Evolutionary conservation across 2,888 invertebrate species (phyloP).

Genomic region (Oegoconia quadripuncta): DNA sequence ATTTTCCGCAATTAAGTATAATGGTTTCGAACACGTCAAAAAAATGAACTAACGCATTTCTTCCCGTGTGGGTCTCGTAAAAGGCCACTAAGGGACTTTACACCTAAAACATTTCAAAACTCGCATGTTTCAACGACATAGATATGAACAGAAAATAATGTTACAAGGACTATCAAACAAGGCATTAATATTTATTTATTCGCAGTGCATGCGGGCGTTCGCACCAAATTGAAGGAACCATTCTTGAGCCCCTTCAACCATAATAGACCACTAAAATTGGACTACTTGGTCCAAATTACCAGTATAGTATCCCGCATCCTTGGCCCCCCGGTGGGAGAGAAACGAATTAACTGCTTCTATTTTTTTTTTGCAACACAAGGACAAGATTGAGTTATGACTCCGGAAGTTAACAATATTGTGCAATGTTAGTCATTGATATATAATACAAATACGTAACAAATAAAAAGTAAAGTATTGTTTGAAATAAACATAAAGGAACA

Average conservation of each 20-base stretch:
- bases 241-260: constrained; percentile 57
- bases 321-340: constrained; percentile 46
- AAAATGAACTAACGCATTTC: too few relatives aligned
- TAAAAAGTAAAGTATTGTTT: too few relatives aligned
- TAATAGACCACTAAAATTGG: constrained; percentile 64
- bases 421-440: too few relatives aligned
- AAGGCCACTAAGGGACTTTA: too few relatives aligned
- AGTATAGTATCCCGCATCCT: constrained; percentile 69
- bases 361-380: constrained; percentile 35
- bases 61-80: too few relatives aligned
- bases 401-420: constrained; percentile 21
- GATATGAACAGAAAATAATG: constrained; percentile 7
- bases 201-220: constrained; percentile 62
- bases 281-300: constrained; percentile 74
- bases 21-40: too few relatives aligned
- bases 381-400: constrained; percentile 18
- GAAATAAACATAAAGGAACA: too few relatives aligned
- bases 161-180: constrained; percentile 15
- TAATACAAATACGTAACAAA: too few relatives aligned
- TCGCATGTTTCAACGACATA: too few relatives aligned
- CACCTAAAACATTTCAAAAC: too few relatives aligned
- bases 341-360: constrained; percentile 39
- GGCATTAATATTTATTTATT: constrained; percentile 62
- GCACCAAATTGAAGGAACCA: constrained; percentile 56
- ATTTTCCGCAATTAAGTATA: too few relatives aligned